Base-by-base conservation (phyloP, 1,140 invertebrate genomes). In the Phymastichus coffea region DNA sequence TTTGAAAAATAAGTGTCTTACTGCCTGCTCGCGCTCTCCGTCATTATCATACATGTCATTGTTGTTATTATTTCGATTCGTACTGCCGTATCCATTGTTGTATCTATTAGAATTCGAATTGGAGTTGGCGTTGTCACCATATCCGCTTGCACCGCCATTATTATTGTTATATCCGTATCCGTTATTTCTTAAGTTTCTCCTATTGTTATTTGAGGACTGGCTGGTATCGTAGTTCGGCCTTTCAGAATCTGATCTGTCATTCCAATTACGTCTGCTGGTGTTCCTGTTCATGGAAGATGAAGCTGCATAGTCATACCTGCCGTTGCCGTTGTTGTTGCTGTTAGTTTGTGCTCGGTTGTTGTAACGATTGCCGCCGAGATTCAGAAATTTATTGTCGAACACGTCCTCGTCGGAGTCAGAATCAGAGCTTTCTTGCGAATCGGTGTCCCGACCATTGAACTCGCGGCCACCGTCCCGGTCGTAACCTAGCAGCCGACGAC, bases 371-470 rank as follows among this genome's bases (percentile, higher is more conserved):
- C 44, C 69, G 1, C 12, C 10, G 8, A 38, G 47, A 12, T 61
- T 63, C 23, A 72, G 67, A 8, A 67, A 67, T 48, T 65, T 73
- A 40, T 67, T 67, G 7, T 73, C 69, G 25, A 75, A 76, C 9
- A 69, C 25, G 38, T 72, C 61, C 25, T 73, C 69, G 8, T 71
- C 69, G 0, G 70, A 75, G 47, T 40, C 57, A 0, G 70, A 74
- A 56, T 48, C 63, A 2, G 66, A 65, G 4, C 70, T 67, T 23
- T 66, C 68, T n/a, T 73, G 66, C 0, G 69, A 70, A 22, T 67
- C 58, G 22, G 38, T 67, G 0, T 62, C 61, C 9, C 56, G 62
- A 0, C 57, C 69, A 53, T 60, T 68, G 19, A 57, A 63, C 30
- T 70, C 68, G 0, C 55, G 35, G 19, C 28, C 14, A 28, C 62